A percentile compares a stretch with the other conserved stretches of the same genome.
Evolutionary conservation across 2,797 vertebrate species (phyloP).

Genomic region (Podargus strigoides): DNA sequence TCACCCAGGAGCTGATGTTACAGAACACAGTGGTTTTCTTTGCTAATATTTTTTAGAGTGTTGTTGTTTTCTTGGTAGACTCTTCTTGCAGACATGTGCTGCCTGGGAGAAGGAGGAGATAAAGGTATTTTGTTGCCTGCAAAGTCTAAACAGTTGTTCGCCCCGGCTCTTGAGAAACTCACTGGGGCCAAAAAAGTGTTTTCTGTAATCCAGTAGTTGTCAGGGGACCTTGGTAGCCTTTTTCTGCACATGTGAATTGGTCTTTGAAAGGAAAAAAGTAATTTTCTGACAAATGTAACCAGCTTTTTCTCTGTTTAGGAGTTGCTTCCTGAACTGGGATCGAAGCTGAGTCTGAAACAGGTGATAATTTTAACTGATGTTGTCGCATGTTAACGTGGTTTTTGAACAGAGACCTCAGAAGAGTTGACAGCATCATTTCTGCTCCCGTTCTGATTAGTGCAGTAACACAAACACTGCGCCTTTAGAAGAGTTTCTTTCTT

Average conservation of each 20-base stretch:
- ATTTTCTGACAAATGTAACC: constrained; percentile 12
- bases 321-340: constrained; percentile 62
- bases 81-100: neutral
- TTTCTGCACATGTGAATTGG: neutral
- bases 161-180: neutral
- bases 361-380: constrained; percentile 50
- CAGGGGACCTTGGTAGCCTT: neutral
- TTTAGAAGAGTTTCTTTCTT: neutral
- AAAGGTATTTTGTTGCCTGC: neutral
- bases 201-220: neutral
- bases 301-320: constrained; percentile 61
- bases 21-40: neutral
- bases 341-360: constrained; percentile 63
- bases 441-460: neutral
- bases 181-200: neutral
- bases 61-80: neutral
- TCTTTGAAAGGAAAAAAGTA: neutral
- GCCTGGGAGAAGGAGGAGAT: neutral
- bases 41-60: neutral
- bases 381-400: neutral
- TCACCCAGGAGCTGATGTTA: neutral
- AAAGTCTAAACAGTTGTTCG: neutral
- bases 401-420: neutral
- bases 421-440: neutral
- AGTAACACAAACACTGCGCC: neutral